Evolutionary conservation across 2,797 vertebrate species (phyloP), one percentile per base, ranked within the genome.

Genomic region (Ctenopoma kingsleyae): DNA sequence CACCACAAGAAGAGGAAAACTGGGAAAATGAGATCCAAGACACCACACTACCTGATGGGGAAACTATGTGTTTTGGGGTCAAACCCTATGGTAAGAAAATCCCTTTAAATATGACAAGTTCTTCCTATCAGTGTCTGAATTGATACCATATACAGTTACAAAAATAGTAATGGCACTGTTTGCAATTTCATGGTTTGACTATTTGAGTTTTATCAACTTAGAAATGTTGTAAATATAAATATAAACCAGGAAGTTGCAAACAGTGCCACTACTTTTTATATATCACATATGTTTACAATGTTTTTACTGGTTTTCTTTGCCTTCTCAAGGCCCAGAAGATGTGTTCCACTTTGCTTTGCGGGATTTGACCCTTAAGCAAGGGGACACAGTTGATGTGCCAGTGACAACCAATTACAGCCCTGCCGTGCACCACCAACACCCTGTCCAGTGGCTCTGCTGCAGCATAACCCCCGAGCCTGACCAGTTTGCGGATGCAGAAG

Each of bases 1-100:
- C 47, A 1, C 75, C 55, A 4, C n/a, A 0, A 15, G 69, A 73
- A 40, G 48, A 81, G 19, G 94, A 95, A 43, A 90, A 95, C 88
- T 95, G 94, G 94, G 94, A 93, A 47, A 70, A 53, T 23, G 93
- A 95, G 68, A 73, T 90, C 36, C 65, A 79, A 50, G 87, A 91
- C 10, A 64, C 79, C 32, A 52, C 25, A 0, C 0, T 43, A 27
- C 20, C 8, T 12, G 66, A 48, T 41, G 69, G 78, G 80, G 66
- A 81, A 32, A 47, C 76, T 1, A 41, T 65, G 38, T 22, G 12
- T 36, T 78, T 73, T 67, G 72, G 70, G n/a, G 0, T 5, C 22
- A 1, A 3, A 3, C 72, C 86, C 19, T 93, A 92, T 56, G 93
- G 94, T 95, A 92, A 88, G 62, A 3, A 64, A 50, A 57, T 15